A percentile compares a stretch with the other conserved stretches of the same genome.
Conservation (phyloP, 2,113 vertebrate species). For the Alethe diademata region DNA sequence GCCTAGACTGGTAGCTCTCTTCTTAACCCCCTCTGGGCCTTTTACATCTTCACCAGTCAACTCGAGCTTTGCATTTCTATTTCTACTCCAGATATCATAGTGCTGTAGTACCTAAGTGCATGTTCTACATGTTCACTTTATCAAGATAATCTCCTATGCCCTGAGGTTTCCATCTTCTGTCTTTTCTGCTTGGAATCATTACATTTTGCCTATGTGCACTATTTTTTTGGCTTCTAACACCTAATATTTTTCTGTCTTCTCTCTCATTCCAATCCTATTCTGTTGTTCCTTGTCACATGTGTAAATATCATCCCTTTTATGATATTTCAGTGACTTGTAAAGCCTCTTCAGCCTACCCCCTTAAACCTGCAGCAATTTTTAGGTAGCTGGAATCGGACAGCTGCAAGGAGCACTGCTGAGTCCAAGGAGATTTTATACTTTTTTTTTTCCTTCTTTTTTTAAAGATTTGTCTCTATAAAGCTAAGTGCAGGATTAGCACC, state of each 20-base stretch:
- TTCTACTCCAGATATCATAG: not conserved
- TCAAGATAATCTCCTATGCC: not conserved
- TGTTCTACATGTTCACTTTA: not conserved
- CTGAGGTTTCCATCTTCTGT: not conserved
- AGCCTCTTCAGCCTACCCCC: not conserved
- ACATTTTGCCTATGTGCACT: not conserved
- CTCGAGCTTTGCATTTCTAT: not conserved
- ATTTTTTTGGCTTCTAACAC: not conserved
- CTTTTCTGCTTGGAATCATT: not conserved
- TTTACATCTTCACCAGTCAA: not conserved
- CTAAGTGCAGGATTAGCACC: not conserved
- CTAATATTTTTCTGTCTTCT: not conserved
- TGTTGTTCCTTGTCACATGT: not conserved
- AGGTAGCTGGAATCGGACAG: not conserved
- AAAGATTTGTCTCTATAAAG: not conserved
- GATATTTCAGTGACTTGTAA: not conserved
- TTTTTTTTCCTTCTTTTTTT: not conserved
- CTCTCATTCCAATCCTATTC: not conserved
- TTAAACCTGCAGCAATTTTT: not conserved
- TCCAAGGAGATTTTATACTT: not conserved
- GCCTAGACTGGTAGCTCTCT: not conserved
- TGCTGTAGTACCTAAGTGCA: not conserved
- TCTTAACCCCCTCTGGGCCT: not conserved
- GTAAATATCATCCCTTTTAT: not conserved
- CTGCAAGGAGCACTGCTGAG: accelerated